phyloP scores from a whole-genome alignment of 2,113 vertebrate genomes.

The Dolichallabes microphthalmus region DNA sequence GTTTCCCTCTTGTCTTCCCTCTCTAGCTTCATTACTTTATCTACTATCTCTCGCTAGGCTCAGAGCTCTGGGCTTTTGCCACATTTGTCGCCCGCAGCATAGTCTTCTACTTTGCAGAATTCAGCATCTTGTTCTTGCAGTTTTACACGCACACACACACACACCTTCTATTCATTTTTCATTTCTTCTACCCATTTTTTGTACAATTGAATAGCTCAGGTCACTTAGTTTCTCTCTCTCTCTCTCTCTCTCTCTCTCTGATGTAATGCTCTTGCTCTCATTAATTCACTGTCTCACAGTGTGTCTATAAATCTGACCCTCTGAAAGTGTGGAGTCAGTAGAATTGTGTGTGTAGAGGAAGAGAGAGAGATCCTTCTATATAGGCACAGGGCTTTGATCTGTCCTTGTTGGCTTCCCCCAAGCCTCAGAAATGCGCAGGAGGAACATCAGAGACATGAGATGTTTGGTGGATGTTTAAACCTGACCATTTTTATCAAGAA shows the following conservation, averaged over 20 bases:
- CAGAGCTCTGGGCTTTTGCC: neutral
- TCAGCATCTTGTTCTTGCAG: slow-evolving; percentile 40
- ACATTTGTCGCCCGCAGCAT: neutral
- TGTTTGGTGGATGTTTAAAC: neutral
- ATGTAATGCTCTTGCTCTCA: slow-evolving; percentile 31
- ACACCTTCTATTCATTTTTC: slow-evolving; percentile 2
- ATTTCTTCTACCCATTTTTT: slow-evolving; percentile 38
- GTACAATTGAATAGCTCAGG: slow-evolving; percentile 40
- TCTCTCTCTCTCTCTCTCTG: slow-evolving; percentile 40
- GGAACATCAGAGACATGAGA: neutral
- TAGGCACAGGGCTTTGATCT: neutral
- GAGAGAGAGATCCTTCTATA: neutral
- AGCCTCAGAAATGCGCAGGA: neutral
- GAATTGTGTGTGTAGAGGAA: neutral
- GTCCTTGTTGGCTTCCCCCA: neutral
- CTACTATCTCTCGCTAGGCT: neutral
- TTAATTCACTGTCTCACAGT: slow-evolving; percentile 27
- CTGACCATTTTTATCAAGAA: neutral
- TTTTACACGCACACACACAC: slow-evolving; percentile 54
- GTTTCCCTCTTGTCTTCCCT: neutral
- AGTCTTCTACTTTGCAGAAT: neutral
- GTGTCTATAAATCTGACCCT: slow-evolving; percentile 36
- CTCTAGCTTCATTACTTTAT: neutral
- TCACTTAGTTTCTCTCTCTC: slow-evolving; percentile 44
- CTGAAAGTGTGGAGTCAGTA: slow-evolving; percentile 23